phyloP scores from a whole-genome alignment of 2,113 vertebrate species.

The Accipiter virgatus region DNA sequence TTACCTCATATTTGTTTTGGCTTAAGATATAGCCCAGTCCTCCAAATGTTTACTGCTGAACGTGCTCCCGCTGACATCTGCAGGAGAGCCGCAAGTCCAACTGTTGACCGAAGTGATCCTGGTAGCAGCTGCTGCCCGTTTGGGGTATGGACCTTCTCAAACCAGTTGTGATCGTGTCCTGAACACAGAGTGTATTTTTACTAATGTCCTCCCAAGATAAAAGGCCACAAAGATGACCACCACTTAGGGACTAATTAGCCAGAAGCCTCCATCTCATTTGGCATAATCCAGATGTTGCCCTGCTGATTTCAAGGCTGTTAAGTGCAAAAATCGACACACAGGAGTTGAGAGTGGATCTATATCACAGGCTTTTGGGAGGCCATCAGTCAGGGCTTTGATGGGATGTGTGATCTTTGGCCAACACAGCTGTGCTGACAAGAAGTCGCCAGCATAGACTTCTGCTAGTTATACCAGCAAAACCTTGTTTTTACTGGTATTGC shows the following conservation, averaged over 20 bases:
- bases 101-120: not conserved
- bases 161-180: not conserved
- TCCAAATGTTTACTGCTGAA: not conserved
- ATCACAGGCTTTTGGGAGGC: conserved; percentile 3
- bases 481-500: not conserved
- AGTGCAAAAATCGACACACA: not conserved
- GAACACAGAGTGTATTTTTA: not conserved
- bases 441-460: not conserved
- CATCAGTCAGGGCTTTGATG: conserved; percentile 14
- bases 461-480: not conserved
- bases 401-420: conserved; percentile 49
- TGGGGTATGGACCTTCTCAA: not conserved
- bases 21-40: not conserved
- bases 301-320: conserved; percentile 19
- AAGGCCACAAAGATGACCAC: not conserved
- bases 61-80: not conserved
- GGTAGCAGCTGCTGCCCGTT: not conserved
- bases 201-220: conserved; percentile 1
- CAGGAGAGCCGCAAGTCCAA: not conserved
- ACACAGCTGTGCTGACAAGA: conserved; percentile 43
- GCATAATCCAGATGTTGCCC: not conserved
- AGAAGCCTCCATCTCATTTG: not conserved
- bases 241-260: not conserved
- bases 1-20: conserved; percentile 16
- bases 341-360: not conserved